These are phyloP conservation scores for Mobula birostris DNA, from an alignment of 2,113 vertebrate species.

Conservation along the genomic window DNA sequence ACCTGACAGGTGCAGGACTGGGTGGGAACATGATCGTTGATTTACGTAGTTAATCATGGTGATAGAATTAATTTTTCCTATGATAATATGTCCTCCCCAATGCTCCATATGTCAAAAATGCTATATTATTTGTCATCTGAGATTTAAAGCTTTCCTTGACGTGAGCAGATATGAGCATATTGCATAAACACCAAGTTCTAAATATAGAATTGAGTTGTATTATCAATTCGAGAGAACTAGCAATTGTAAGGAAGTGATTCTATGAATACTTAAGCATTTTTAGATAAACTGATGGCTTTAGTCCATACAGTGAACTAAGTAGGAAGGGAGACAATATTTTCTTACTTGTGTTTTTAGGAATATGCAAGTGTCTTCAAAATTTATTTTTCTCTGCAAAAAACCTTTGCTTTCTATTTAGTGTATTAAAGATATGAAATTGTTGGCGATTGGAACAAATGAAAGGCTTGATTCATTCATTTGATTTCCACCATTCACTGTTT, in stretches of 20 bases:
- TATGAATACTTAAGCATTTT: background rate
- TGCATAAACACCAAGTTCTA: background rate
- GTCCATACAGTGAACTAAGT: background rate
- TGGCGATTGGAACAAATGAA: background rate
- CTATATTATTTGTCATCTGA: background rate
- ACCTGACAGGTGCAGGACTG: background rate
- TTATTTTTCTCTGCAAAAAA: background rate
- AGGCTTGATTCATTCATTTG: background rate
- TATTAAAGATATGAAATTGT: background rate
- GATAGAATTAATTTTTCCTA: conserved; percentile 32
- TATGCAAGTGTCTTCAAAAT: background rate
- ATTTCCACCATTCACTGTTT: background rate
- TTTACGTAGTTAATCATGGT: conserved; percentile 27
- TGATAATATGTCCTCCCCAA: conserved; percentile 19
- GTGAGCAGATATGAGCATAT: background rate
- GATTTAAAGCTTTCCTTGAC: background rate
- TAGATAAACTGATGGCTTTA: background rate
- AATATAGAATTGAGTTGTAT: background rate
- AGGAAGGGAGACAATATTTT: background rate
- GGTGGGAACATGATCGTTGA: conserved; percentile 21
- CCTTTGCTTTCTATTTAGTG: background rate
- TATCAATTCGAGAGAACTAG: background rate
- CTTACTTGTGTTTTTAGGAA: background rate
- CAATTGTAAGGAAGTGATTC: background rate
- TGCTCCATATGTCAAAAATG: conserved; percentile 21